Evolutionary conservation across 2,113 vertebrate genomes (phyloP).

Genomic region (Turdus rufiventris): DNA sequence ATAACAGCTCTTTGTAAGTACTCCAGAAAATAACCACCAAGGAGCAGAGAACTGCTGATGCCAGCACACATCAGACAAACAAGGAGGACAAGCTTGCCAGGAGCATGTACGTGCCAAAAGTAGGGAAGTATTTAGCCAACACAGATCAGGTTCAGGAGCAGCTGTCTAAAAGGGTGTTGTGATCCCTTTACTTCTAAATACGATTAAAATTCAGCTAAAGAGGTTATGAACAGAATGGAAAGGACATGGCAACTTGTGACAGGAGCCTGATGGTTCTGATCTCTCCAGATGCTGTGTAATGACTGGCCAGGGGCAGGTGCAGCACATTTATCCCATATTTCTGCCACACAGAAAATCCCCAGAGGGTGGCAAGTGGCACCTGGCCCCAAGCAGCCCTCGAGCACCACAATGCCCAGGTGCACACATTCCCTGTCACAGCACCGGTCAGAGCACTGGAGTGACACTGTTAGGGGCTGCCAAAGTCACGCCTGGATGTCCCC

Average conservation of each 20-base stretch:
- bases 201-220: background rate
- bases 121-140: background rate
- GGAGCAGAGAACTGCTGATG: constrained; percentile 17
- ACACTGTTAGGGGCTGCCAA: background rate
- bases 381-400: background rate
- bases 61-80: constrained; percentile 18
- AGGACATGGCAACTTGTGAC: background rate
- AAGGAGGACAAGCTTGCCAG: constrained; percentile 15
- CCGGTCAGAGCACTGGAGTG: accelerated
- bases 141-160: background rate
- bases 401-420: background rate
- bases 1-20: background rate
- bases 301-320: background rate
- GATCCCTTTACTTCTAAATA: background rate
- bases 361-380: background rate
- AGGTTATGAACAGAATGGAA: background rate
- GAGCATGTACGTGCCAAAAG: background rate
- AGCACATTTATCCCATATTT: background rate
- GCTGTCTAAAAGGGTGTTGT: background rate
- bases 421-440: background rate
- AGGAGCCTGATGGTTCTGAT: background rate
- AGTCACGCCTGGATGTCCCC: accelerated
- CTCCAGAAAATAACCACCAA: background rate
- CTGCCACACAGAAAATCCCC: background rate
- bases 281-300: background rate